Evolutionary conservation across 2,888 invertebrate species (phyloP), one percentile per base, ranked within the genome.

Genomic region (Ectemnius continuus): DNA sequence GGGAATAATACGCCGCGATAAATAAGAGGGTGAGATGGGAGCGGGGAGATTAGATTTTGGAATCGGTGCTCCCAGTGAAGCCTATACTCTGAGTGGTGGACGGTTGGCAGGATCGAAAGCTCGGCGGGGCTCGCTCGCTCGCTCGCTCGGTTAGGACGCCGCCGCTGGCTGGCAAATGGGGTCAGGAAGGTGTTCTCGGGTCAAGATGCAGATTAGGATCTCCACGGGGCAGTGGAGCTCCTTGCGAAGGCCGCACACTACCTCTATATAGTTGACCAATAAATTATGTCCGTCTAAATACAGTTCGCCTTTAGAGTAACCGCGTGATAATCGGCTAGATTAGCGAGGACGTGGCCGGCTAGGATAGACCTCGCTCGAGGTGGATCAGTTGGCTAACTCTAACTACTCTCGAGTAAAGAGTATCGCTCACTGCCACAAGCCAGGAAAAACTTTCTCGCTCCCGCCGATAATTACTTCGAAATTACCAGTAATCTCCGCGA

Each of bases 171-270:
- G 60, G 69, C 66, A 23, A 76, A 72, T 56, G 59, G 61, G 76
- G 77, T 69, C 69, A 66, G 52, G 67, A 64, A 68, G 76, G 77
- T 69, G 69, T 57, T 67, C 63, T 57, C 57, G 76, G 77, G 77
- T 77, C 76, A 72, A 77, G 77, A 72, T 18, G 72, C 58, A 69
- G 77, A 77, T 77, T 77, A 76, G 60, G 77, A 76, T 76, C 77
- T 72, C 61, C 20, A 63, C 63, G 61, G 77, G 77, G 65, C 76
- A 72, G 63, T 62, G 59, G 77, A 76, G 65, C 76, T 69, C 66
- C 75, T 67, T 58, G 77, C 69, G 72, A 67, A 72, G 36, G 36
- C 46, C 72, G 56, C 69, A 61, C 62, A 20, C 65, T 48, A 57
- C 57, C 45, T 56, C 59, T 61, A 70, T 75, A 61, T 62, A 56